phyloP scores from a whole-genome alignment of 2,888 invertebrate species.

The Nudaria mundana region DNA sequence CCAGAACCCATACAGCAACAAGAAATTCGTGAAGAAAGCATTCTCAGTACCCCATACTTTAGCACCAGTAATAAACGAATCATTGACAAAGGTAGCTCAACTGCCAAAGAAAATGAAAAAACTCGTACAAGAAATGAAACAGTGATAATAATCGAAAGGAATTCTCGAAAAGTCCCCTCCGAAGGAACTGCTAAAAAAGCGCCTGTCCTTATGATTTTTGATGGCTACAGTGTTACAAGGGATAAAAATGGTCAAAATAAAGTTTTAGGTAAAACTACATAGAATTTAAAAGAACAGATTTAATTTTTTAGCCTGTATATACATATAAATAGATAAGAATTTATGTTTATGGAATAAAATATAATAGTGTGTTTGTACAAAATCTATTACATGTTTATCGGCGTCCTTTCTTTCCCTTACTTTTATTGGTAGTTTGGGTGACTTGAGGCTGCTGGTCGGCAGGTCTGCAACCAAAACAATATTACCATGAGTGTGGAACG shows the following conservation, averaged over 20 bases:
- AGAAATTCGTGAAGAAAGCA: slow-evolving; percentile 56
- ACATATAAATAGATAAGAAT: slow-evolving; percentile 13
- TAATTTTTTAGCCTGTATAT: slow-evolving; percentile 3
- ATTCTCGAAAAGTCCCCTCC: slow-evolving; percentile 26
- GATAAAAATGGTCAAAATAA: slow-evolving; percentile 68
- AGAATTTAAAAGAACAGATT: slow-evolving; percentile 7
- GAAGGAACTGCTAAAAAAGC: slow-evolving; percentile 36
- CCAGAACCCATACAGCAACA: slow-evolving; percentile 51
- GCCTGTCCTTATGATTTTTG: slow-evolving; percentile 61
- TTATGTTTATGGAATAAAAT: slow-evolving; percentile 29
- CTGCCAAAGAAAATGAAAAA: slow-evolving; percentile 67
- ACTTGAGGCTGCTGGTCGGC: slow-evolving; percentile 70
- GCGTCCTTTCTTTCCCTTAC: slow-evolving; percentile 74
- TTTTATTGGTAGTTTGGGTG: slow-evolving; percentile 58
- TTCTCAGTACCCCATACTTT: slow-evolving; percentile 53
- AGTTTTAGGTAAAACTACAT: slow-evolving; percentile 54
- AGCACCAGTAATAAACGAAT: slow-evolving; percentile 66
- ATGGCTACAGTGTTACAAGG: slow-evolving; percentile 71
- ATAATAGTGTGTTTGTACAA: no score
- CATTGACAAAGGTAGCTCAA: slow-evolving; percentile 62
- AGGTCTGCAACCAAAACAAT: slow-evolving; percentile 61
- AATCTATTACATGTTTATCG: slow-evolving; percentile 48
- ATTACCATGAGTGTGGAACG: no score
- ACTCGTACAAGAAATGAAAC: slow-evolving; percentile 63
- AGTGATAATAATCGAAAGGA: slow-evolving; percentile 38